phyloP scores from a whole-genome alignment of 1,140 invertebrate genomes.

The Bursaphelenchus mucronatus region DNA sequence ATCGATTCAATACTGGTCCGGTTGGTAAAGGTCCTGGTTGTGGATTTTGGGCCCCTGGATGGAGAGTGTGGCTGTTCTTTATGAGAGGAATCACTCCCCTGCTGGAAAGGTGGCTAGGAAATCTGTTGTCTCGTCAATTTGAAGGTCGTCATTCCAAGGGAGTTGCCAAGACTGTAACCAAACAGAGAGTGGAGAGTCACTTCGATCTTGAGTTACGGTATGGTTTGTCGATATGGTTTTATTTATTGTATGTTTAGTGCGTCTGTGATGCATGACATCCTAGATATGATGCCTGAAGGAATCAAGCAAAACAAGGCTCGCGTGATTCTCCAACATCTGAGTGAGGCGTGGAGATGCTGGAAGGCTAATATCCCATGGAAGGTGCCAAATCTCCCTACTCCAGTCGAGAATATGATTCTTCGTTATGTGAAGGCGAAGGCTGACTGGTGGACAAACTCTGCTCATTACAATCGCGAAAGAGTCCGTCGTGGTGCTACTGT shows the following conservation, averaged over 20 bases:
- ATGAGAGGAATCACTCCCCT: constrained; percentile 97
- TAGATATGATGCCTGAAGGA: constrained; percentile 99
- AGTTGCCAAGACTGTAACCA: constrained; percentile 98
- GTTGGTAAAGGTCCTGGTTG: constrained; percentile 88
- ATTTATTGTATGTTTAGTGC: constrained; percentile 44
- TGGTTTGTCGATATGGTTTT: constrained; percentile 72
- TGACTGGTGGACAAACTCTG: constrained; percentile 99
- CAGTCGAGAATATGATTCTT: constrained; percentile 99
- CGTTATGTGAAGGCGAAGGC: constrained; percentile 99
- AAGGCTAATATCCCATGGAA: constrained; percentile 99
- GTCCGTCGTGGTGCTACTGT: constrained; percentile 69
- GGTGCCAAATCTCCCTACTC: constrained; percentile 93
- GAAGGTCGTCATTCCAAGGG: constrained; percentile 97
- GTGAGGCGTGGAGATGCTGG: constrained; percentile 99
- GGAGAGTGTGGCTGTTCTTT: constrained; percentile 99
- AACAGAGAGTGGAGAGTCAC: constrained; percentile 97
- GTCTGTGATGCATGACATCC: constrained; percentile 90
- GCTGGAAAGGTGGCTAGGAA: constrained; percentile 94
- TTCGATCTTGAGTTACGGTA: constrained; percentile 90
- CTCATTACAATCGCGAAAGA: constrained; percentile 96
- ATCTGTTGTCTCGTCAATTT: constrained; percentile 92
- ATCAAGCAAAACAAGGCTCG: constrained; percentile 99
- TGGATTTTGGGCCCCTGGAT: constrained; percentile 97
- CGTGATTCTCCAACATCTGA: constrained; percentile 95
- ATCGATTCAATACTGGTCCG: constrained; percentile 90